Conservation (phyloP, 2,888 invertebrate genomes). For the Idaea aversata region DNA sequence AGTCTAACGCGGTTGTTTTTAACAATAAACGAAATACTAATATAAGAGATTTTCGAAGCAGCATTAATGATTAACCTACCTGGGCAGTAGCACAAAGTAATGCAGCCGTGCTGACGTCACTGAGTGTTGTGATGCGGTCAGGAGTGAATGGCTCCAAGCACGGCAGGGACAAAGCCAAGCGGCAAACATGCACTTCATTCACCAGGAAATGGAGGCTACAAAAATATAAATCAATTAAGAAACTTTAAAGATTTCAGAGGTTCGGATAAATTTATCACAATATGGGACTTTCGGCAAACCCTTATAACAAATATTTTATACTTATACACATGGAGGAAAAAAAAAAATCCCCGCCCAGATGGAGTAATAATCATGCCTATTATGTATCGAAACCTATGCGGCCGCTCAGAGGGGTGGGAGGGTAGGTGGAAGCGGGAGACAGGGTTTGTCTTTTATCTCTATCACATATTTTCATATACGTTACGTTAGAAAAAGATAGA, state of each 20-base stretch:
- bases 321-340: too few relatives aligned
- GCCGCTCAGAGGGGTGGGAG: too few relatives aligned
- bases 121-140: slow-evolving; percentile 89
- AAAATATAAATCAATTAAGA: slow-evolving; percentile 12
- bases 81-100: slow-evolving; percentile 89
- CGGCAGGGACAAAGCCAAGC: slow-evolving; percentile 91
- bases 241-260: background rate
- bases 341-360: too few relatives aligned
- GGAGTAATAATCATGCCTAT: too few relatives aligned
- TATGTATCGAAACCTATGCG: too few relatives aligned
- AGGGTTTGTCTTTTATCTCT: too few relatives aligned
- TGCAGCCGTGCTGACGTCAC: slow-evolving; percentile 90
- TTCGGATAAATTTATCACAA: background rate
- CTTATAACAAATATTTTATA: too few relatives aligned
- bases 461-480: too few relatives aligned
- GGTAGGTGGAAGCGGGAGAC: too few relatives aligned
- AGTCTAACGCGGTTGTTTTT: too few relatives aligned
- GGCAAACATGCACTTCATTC: slow-evolving; percentile 91
- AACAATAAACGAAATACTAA: too few relatives aligned
- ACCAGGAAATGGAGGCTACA: slow-evolving; percentile 88
- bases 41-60: background rate
- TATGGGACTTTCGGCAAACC: background rate
- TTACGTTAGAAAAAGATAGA: too few relatives aligned
- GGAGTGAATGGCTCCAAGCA: slow-evolving; percentile 93
- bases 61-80: slow-evolving; percentile 46